Base-by-base conservation (phyloP, 2,797 vertebrate genomes). In the Pitangus sulphuratus region DNA sequence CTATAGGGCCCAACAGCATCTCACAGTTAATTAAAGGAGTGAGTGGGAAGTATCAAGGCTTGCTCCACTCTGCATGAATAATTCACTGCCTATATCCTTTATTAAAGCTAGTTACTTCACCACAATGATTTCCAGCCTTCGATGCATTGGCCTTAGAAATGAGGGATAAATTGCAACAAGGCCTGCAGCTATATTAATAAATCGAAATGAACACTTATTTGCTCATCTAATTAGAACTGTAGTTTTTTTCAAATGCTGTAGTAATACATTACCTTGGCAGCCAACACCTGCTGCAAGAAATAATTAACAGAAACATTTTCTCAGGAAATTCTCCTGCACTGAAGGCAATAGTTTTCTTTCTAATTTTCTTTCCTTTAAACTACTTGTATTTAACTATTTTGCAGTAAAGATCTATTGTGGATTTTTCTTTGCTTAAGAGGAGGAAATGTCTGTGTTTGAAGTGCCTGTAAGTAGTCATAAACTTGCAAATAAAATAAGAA, bases 181-280 rank as follows among this genome's bases (percentile, higher is more conserved):
- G 94, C 98, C 97, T 97, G 97, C 95, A 98, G 98, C 97, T 98
- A 97, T 97, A 98, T 98, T 98, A 98, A 98, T 98, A 98, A 98
- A 98, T 98, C 97, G 97, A 98, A 98, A 97, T 94, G 96, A 98
- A 97, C 97, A 97, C 98, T 98, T 98, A 98, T 98, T 98, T 98
- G 97, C 97, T 98, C 97, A 97, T 98, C 97, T 98, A 98, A 98
- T 98, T 98, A 98, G 97, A 97, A 95, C 33, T 93, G 94, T 97
- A 97, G 91, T 90, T 97, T 98, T 96, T 97, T 96, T 96, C 91
- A 98, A 98, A 97, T 95, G 93, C 72, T 90, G 51, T 80, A 92
- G 95, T 87, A 95, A 98, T 96, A 91, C 79, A 96, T 98, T 97
- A 97, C 84, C 61, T 94, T 97, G 95, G 93, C 96, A 97, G 96